Base-by-base conservation (phyloP, 1,140 invertebrate species). In the Leptonema lineaticorne region DNA sequence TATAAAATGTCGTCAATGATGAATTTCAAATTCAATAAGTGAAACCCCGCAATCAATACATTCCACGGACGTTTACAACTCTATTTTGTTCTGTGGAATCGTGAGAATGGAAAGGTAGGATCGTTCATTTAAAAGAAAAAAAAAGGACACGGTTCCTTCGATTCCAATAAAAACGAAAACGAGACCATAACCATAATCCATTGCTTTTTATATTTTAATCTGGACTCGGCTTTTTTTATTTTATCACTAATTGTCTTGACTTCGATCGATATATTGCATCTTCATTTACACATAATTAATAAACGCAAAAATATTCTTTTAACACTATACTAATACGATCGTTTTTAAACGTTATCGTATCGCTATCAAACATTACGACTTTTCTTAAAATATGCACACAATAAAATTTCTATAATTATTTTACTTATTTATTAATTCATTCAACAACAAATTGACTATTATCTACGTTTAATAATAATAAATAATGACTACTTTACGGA, bases 41-140 rank as follows among this genome's bases (percentile, higher is more conserved):
- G 8, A 20, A 9, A 11, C 24, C 50, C 27, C 20, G n/a, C 7
- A 62, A 62, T 62, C 59, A 62, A 62, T 62, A 62, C 59, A 62
- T 62, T 62, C 59, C 37, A 26, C 14, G 22, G 37, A 27, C 22
- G 59, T 30, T 60, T 62, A 62, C 59, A 45, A 62, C 18, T 62
- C 33, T 62, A 62, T 62, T 62, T 62, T 62, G 20, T 33, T 24
- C 33, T 53, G n/a, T 53, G 22, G 20, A 26, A 1, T 22, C 50
- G 5, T 26, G 8, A 26, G 20, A 53, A 53, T 26, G 50, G 24
- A 8, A 20, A 4, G 4, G 50, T 24, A 11, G 9, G 50, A 26
- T 24, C 50, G 1, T 24, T 20, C 50, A 48, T 20, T 3, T 53
- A 41, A 4, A 4, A 14, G 9, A 4, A 41, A 11, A 4, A 41